A percentile compares a stretch with the other conserved stretches of the same genome.
phyloP scores from a whole-genome alignment of 2,888 invertebrate genomes.

The Prosapia bicincta region DNA sequence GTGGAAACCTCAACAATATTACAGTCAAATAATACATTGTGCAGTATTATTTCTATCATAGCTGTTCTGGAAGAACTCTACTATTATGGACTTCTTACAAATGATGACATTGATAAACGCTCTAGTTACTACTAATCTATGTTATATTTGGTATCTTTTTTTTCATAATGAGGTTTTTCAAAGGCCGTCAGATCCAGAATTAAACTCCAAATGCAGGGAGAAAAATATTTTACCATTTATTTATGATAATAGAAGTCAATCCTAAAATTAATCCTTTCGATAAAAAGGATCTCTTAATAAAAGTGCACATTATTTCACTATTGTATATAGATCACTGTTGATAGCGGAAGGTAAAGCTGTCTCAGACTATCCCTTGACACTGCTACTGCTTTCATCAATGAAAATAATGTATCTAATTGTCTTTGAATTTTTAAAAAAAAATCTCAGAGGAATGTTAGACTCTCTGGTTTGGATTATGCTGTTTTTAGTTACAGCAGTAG shows the following conservation, averaged over 20 bases:
- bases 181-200: slow-evolving; percentile 53
- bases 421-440: too few species aligned
- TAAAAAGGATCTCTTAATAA: slow-evolving; percentile 60
- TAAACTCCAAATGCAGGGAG: slow-evolving; percentile 62
- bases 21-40: slow-evolving; percentile 11
- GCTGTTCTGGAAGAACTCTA: slow-evolving; percentile 26
- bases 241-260: slow-evolving; percentile 70
- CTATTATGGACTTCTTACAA: slow-evolving; percentile 30
- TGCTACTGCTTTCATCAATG: slow-evolving; percentile 51
- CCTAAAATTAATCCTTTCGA: slow-evolving; percentile 61
- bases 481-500: too few species aligned
- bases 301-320: slow-evolving; percentile 52
- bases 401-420: slow-evolving; percentile 59
- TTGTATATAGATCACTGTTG: slow-evolving; percentile 45
- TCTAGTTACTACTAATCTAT: slow-evolving; percentile 56
- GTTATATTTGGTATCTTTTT: slow-evolving; percentile 56
- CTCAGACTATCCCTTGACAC: slow-evolving; percentile 42
- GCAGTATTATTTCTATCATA: slow-evolving; percentile 23
- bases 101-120: slow-evolving; percentile 53
- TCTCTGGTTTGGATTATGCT: too few species aligned
- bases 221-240: slow-evolving; percentile 64
- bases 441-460: too few species aligned
- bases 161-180: slow-evolving; percentile 56
- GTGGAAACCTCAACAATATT: too few species aligned
- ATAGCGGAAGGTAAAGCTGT: slow-evolving; percentile 38